Conservation (phyloP, 2,113 vertebrate genomes). For the Tricholaema leucomelas region DNA sequence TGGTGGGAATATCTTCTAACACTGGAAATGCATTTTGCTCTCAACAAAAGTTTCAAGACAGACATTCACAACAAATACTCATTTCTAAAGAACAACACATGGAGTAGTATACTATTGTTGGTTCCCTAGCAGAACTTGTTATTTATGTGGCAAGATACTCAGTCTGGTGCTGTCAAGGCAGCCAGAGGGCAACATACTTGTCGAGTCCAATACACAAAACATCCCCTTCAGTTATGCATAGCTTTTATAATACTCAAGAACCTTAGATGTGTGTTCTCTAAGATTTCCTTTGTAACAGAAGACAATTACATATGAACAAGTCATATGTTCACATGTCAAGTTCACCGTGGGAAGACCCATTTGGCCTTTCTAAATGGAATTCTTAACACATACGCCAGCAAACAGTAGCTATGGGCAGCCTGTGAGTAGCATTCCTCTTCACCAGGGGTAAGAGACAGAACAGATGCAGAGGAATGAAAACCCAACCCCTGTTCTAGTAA, state of each 20-base stretch:
- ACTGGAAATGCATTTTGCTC: neutral
- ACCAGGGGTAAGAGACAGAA: neutral
- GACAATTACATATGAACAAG: neutral
- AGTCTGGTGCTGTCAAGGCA: neutral
- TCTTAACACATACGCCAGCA: neutral
- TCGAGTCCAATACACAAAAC: neutral
- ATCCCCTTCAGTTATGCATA: neutral
- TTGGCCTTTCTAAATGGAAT: neutral
- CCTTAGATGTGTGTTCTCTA: neutral
- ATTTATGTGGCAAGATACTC: neutral
- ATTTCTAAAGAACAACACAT: neutral
- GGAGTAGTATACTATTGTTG: neutral
- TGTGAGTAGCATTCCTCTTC: neutral
- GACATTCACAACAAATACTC: neutral
- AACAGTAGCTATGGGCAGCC: neutral
- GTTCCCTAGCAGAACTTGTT: neutral
- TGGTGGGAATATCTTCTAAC: neutral
- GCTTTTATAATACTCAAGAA: neutral
- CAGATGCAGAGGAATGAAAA: neutral
- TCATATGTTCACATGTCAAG: rapidly evolving
- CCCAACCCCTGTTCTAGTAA: neutral
- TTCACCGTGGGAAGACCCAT: neutral
- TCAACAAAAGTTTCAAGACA: neutral
- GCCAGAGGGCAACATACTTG: neutral
- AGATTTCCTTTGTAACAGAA: neutral